Conservation (phyloP, 2,888 invertebrate species). For the Protodeltote pygarga region DNA sequence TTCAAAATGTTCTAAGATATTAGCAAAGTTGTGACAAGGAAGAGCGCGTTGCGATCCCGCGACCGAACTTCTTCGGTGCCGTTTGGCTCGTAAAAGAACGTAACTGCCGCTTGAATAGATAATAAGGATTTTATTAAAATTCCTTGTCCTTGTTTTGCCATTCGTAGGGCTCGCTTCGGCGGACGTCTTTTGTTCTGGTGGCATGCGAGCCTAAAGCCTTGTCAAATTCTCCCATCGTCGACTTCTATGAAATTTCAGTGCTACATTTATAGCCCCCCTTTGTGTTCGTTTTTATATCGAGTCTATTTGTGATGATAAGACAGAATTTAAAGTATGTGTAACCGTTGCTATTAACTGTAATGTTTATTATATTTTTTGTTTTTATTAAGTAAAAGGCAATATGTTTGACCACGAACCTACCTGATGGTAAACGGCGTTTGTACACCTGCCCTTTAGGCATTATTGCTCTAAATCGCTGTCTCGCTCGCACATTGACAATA, state of each 20-base stretch:
- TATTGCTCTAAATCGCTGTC: too few relatives aligned
- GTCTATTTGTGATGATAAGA: constrained; percentile 53
- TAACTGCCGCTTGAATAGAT: constrained; percentile 82
- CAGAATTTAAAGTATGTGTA: constrained; percentile 50
- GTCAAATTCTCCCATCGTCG: constrained; percentile 62
- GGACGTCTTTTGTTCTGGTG: constrained; percentile 73
- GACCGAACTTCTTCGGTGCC: constrained; percentile 68
- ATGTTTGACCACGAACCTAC: too few relatives aligned
- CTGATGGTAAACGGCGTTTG: too few relatives aligned
- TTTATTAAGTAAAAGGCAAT: too few relatives aligned
- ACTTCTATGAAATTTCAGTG: constrained; percentile 70
- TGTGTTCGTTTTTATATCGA: constrained; percentile 62
- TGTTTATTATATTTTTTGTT: constrained; percentile 35
- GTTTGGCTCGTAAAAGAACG: constrained; percentile 79
- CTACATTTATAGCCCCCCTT: constrained; percentile 63
- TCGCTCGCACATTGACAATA: too few relatives aligned
- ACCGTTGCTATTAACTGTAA: constrained; percentile 38
- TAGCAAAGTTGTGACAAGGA: constrained; percentile 70
- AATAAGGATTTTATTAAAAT: constrained; percentile 86
- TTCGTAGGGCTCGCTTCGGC: constrained; percentile 63
- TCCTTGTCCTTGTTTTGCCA: constrained; percentile 81
- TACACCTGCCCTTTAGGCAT: too few relatives aligned
- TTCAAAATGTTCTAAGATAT: constrained; percentile 70
- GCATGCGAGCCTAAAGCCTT: constrained; percentile 69
- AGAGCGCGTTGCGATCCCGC: constrained; percentile 62